These are phyloP conservation scores for Mimachlamys varia DNA, from an alignment of 2,888 invertebrate species.

Conservation along the genomic window DNA sequence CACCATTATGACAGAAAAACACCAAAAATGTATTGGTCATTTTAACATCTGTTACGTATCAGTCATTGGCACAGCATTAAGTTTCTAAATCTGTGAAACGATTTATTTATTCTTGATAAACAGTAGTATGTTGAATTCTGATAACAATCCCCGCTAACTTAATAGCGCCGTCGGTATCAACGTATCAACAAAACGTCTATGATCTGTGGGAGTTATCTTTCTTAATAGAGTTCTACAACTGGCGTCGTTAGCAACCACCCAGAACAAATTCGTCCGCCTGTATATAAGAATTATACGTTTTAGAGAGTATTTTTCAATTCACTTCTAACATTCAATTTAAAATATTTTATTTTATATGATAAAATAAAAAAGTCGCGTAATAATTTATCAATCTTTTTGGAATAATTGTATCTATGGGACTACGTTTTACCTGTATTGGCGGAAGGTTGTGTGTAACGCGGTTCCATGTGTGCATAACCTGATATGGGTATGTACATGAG, in stretches of 20 bases:
- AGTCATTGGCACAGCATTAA: background rate
- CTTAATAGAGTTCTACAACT: slow-evolving; percentile 17
- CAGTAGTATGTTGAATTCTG: background rate
- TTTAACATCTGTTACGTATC: too few relatives aligned
- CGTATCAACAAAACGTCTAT: background rate
- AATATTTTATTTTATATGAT: background rate
- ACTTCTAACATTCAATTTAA: background rate
- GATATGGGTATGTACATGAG: slow-evolving; percentile 4
- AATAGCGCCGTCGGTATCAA: background rate
- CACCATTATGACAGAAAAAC: too few relatives aligned
- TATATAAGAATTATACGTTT: background rate
- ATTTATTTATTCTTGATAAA: slow-evolving; percentile 29
- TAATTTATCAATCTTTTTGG: background rate
- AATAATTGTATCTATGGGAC: background rate
- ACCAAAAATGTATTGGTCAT: too few relatives aligned
- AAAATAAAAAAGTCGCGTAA: background rate
- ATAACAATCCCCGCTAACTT: background rate
- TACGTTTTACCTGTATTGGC: slow-evolving; percentile 28
- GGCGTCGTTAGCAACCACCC: slow-evolving; percentile 34
- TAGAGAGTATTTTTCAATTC: background rate
- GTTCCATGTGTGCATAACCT: slow-evolving; percentile 24
- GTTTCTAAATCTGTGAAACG: background rate
- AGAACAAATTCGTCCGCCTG: background rate
- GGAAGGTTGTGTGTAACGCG: background rate
- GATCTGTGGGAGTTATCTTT: slow-evolving; percentile 17